Conservation (phyloP, 2,113 vertebrate species). For the Lasiurus borealis region DNA sequence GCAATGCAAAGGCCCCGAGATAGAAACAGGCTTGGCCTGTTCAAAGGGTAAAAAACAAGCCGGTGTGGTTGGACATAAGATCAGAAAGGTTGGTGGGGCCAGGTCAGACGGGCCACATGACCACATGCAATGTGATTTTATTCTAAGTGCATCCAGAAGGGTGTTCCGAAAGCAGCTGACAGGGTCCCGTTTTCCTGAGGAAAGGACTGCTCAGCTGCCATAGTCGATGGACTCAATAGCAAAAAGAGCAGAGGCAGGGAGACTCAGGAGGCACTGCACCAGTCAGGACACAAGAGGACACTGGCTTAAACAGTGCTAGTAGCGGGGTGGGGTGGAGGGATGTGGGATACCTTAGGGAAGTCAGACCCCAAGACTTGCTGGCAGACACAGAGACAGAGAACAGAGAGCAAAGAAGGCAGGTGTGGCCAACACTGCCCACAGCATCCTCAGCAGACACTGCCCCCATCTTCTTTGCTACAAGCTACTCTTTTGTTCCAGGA, state of each 20-base stretch:
- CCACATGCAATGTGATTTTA: neutral
- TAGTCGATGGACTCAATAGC: too few species aligned
- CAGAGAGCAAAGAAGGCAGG: too few species aligned
- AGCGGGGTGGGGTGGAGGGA: neutral
- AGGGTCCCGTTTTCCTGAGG: neutral
- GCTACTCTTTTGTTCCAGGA: too few species aligned
- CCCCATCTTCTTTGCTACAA: too few species aligned
- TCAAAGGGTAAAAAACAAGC: neutral
- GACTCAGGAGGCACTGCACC: neutral
- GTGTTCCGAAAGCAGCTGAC: neutral
- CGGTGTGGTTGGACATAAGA: neutral
- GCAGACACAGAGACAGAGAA: neutral
- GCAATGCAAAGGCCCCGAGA: neutral
- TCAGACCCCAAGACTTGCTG: neutral
- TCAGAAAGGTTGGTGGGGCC: neutral
- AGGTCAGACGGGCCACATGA: neutral
- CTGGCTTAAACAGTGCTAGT: fast-evolving
- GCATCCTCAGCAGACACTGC: too few species aligned
- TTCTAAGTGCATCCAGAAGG: neutral
- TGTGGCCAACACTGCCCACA: too few species aligned
- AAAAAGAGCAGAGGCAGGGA: too few species aligned
- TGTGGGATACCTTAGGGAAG: neutral
- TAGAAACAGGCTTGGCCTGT: neutral
- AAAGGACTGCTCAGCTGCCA: neutral
- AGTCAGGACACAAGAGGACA: fast-evolving